Evolutionary conservation across 1,140 invertebrate genomes (phyloP), one percentile per base, ranked within the genome.

Genomic region (Littorina saxatilis): DNA sequence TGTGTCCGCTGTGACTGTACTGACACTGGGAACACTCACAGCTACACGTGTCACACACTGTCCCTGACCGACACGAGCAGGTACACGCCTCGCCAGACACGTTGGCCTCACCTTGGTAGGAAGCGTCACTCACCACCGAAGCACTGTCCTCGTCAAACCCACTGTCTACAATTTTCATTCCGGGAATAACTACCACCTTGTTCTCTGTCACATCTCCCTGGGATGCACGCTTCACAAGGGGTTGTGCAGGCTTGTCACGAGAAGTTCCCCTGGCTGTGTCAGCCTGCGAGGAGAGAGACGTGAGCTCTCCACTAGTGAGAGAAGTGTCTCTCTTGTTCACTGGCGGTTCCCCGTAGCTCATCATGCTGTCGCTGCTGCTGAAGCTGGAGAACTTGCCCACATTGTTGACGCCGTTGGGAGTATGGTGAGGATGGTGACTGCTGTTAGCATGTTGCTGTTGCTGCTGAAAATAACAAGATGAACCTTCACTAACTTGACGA

Each of bases 61-160:
- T 82, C 52, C 73, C 80, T 2, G 82, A 83, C 23, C 52, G 72
- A 72, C 80, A 80, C 20, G 77, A 83, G 58, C 73, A 79, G 7
- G 82, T 79, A n/a, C 80, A 72, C 3, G 80, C 84, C 15, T 85
- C 84, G 17, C 43, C 73, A 3, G 68, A 52, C 43, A 80, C 27
- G 58, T 72, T 32, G 70, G 52, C 66, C 20, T 20, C 70, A 1
- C 37, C 70, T 39, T 88, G 82, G 27, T 84, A 88, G 27, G 84
- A 85, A 52, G 85, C 84, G 61, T 89, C 88, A 82, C 88, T 89
- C 70, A 85, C 87, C 61, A 88, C 80, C 0, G 87, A 88, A 15
- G 82, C 87, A 81, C 87, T 90, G 61, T 90, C 76, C 58, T 78
- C 76, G 55, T 78, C 89, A 83, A 90, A 90, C 40, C 89, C 89